phyloP scores from a whole-genome alignment of 2,113 vertebrate species.

The Drymodes brunneopygia region DNA sequence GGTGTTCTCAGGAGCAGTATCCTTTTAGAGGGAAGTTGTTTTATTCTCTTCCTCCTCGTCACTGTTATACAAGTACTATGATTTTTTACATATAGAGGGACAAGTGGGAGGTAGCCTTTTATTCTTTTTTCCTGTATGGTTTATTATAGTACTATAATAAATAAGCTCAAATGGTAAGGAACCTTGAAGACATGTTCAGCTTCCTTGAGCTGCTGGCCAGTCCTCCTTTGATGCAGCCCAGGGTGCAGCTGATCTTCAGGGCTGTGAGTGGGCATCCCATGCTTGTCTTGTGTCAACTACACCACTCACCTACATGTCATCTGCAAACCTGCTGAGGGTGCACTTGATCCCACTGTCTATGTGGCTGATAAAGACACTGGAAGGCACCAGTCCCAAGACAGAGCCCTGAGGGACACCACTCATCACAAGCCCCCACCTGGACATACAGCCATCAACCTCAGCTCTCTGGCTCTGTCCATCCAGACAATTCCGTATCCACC shows the following conservation, averaged over 20 bases:
- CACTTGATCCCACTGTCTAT: neutral
- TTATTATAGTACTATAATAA: neutral
- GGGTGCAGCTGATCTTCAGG: neutral
- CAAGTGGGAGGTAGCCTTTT: neutral
- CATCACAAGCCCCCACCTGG: neutral
- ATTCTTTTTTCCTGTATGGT: neutral
- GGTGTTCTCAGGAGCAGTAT: accelerated
- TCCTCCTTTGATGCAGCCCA: neutral
- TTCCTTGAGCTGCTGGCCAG: neutral
- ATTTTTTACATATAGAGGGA: neutral
- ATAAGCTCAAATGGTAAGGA: neutral
- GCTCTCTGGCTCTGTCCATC: neutral
- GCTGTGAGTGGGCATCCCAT: neutral
- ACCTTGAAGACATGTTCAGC: neutral
- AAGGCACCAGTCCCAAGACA: neutral
- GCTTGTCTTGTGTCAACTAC: neutral
- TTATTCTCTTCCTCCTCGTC: neutral
- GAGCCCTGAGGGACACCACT: too few species aligned
- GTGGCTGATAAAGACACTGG: accelerated
- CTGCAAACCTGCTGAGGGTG: neutral
- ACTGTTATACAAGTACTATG: neutral
- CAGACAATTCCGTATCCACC: neutral
- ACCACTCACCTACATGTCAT: neutral
- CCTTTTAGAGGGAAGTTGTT: neutral
- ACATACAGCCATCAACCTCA: neutral